A percentile compares a stretch with the other conserved stretches of the same genome.
Evolutionary conservation across 37 sponge, comb jelly and placozoan species (phyloP).

Genomic region (Beroe ovata): DNA sequence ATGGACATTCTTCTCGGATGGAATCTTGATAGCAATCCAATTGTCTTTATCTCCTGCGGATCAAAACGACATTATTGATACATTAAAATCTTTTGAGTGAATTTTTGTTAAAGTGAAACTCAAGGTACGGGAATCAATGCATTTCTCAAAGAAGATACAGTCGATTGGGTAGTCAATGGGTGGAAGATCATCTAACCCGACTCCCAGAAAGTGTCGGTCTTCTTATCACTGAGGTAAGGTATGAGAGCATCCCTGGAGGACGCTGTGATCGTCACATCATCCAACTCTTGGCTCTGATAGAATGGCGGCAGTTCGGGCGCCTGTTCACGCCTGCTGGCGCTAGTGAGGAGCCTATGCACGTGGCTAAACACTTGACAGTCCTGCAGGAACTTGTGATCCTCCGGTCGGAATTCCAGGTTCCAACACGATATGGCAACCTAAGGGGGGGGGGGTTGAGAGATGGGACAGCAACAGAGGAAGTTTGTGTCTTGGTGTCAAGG

Average conservation of each 20-base stretch:
- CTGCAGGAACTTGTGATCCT: slow-evolving; percentile 93
- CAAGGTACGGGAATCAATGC: too few species aligned
- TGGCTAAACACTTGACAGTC: slow-evolving; percentile 88
- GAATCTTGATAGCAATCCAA: slow-evolving; percentile 16
- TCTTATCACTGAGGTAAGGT: slow-evolving; percentile 83
- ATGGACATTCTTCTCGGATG: background rate
- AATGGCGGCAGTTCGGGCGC: slow-evolving; percentile 5
- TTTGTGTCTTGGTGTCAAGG: background rate
- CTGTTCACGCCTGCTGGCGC: slow-evolving; percentile 53
- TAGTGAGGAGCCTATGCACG: slow-evolving; percentile 85
- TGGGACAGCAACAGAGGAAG: slow-evolving; percentile 76
- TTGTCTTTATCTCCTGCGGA: slow-evolving; percentile 49
- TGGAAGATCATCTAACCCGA: too few species aligned
- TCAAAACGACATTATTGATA: too few species aligned
- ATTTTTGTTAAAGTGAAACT: too few species aligned
- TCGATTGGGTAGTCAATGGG: too few species aligned
- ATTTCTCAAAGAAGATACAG: too few species aligned
- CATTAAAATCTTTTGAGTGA: too few species aligned
- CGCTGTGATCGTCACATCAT: slow-evolving; percentile 23
- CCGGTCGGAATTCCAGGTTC: slow-evolving; percentile 86
- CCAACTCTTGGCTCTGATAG: background rate
- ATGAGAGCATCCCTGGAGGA: slow-evolving; percentile 53
- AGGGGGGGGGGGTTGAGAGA: slow-evolving; percentile 77
- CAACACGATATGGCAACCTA: slow-evolving; percentile 88
- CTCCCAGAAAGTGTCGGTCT: slow-evolving; percentile 98